Conservation (phyloP, 2,113 vertebrate species). For the Salvator merianae region DNA sequence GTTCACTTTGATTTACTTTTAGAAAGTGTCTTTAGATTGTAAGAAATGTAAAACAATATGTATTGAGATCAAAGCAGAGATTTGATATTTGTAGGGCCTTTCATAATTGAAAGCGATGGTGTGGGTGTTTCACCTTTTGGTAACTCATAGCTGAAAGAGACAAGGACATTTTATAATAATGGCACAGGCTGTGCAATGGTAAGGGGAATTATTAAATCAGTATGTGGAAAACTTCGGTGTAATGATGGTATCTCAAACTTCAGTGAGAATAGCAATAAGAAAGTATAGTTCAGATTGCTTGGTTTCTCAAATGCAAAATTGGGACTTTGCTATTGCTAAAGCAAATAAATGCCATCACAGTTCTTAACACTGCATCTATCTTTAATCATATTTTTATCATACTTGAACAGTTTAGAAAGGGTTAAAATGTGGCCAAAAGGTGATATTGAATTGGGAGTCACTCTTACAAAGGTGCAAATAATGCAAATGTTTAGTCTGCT, state of each 20-base stretch:
- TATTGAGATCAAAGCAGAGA: slow-evolving; percentile 54
- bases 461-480: slow-evolving; percentile 41
- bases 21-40: slow-evolving; percentile 7
- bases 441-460: slow-evolving; percentile 10
- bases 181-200: neutral
- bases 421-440: slow-evolving; percentile 52
- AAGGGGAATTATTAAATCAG: neutral
- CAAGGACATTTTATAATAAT: neutral
- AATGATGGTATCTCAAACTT: neutral
- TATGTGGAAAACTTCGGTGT: neutral
- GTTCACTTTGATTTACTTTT: neutral
- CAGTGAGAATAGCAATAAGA: neutral
- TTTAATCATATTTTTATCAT: neutral
- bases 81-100: slow-evolving; percentile 39
- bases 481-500: slow-evolving; percentile 55
- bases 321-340: neutral
- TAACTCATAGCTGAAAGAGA: slow-evolving; percentile 18
- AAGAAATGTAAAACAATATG: slow-evolving; percentile 46
- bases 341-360: neutral
- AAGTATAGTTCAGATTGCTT: neutral
- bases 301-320: neutral
- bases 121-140: slow-evolving; percentile 35
- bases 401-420: neutral
- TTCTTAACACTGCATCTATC: slow-evolving; percentile 18
- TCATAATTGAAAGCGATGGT: slow-evolving; percentile 16